These are phyloP conservation scores for Xestia sexstrigata DNA, from an alignment of 2,888 invertebrate species.

Conservation along the genomic window DNA sequence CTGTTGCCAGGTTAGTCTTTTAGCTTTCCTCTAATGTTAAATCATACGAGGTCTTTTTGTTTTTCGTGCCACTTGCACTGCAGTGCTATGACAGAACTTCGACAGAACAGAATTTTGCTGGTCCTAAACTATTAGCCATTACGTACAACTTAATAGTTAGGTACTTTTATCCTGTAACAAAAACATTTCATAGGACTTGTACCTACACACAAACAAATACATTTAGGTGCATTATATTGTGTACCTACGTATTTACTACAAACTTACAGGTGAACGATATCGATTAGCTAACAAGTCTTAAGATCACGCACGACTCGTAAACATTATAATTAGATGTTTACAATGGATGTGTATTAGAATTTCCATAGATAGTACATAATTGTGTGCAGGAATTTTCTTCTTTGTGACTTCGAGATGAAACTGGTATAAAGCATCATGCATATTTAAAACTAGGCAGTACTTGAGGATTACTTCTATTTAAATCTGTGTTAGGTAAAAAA, in stretches of 20 bases:
- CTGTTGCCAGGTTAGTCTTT: neutral
- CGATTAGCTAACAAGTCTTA: neutral
- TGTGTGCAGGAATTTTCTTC: neutral
- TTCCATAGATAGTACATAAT: neutral
- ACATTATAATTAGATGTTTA: slow-evolving; percentile 2
- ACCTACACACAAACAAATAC: neutral
- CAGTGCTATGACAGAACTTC: too few relatives aligned
- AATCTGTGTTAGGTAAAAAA: neutral
- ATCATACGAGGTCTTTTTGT: neutral
- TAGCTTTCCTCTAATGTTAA: neutral
- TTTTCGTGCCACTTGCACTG: neutral
- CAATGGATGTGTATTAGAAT: slow-evolving; percentile 4
- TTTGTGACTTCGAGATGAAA: neutral
- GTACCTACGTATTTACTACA: neutral
- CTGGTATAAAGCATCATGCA: neutral
- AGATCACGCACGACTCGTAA: slow-evolving; percentile 1
- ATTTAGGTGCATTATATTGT: neutral
- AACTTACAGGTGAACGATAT: slow-evolving; percentile 14
- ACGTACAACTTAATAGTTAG: too few relatives aligned
- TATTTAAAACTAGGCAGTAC: too few relatives aligned
- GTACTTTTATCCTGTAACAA: too few relatives aligned
- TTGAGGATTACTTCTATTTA: neutral
- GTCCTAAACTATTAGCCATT: neutral
- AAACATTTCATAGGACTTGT: neutral
- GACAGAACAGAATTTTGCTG: neutral